phyloP scores from a whole-genome alignment of 2,113 vertebrate genomes.

The Solenodon paradoxus region DNA sequence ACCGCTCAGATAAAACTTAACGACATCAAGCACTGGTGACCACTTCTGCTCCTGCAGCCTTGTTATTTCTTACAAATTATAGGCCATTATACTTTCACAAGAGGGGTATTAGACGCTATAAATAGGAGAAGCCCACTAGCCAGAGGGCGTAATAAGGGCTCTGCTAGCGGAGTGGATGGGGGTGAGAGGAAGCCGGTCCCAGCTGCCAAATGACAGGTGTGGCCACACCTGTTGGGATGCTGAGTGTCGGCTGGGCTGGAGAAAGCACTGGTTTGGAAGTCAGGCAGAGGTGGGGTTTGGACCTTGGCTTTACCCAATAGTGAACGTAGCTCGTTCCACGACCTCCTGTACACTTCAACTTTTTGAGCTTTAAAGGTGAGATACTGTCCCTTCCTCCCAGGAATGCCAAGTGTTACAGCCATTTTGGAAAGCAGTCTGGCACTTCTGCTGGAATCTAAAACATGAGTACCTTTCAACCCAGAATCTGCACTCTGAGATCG shows the following conservation, averaged over 20 bases:
- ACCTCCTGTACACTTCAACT: background rate
- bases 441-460: background rate
- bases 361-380: background rate
- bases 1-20: conserved; percentile 32
- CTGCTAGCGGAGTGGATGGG: background rate
- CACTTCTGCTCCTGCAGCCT: background rate
- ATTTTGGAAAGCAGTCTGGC: background rate
- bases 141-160: background rate
- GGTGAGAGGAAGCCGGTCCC: background rate
- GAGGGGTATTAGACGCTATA: background rate
- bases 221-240: background rate
- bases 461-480: background rate
- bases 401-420: background rate
- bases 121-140: background rate
- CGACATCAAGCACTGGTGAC: background rate
- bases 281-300: background rate
- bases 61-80: conserved; percentile 52
- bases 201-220: background rate
- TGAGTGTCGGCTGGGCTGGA: rapidly evolving
- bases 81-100: conserved; percentile 17
- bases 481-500: background rate
- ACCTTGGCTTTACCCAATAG: background rate
- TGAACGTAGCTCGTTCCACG: background rate
- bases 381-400: background rate
- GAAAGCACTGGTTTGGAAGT: background rate